These are phyloP conservation scores for Typhlichthys eigenmanni DNA, from an alignment of 2,797 vertebrate species.

Conservation along the genomic window DNA sequence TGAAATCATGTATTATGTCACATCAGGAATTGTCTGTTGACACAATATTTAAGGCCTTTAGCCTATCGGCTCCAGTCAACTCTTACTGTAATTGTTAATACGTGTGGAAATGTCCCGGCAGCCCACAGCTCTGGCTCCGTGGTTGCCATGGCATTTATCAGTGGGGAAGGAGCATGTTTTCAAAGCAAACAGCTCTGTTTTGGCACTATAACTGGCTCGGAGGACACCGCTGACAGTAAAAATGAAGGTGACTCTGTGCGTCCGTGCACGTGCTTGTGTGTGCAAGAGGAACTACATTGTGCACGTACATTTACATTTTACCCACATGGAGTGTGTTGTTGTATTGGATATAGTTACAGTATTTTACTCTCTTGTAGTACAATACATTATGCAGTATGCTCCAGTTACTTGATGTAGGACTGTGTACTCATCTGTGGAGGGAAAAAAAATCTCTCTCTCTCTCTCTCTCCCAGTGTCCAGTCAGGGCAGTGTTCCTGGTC, in stretches of 20 bases:
- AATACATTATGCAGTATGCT: no score
- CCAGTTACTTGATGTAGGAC: no score
- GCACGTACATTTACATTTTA: background rate
- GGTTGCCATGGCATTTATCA: slow-evolving; percentile 77
- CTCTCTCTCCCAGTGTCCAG: slow-evolving; percentile 17
- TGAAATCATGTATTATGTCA: background rate
- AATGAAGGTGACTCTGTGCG: slow-evolving; percentile 38
- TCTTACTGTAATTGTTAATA: slow-evolving; percentile 29
- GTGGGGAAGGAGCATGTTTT: slow-evolving; percentile 65
- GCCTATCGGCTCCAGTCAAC: slow-evolving; percentile 30
- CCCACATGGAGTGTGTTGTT: background rate
- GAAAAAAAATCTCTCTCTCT: background rate
- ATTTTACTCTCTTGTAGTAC: no score
- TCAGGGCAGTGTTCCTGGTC: slow-evolving; percentile 27
- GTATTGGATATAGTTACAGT: no score
- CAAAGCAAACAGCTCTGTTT: slow-evolving; percentile 79
- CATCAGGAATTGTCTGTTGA: slow-evolving; percentile 27
- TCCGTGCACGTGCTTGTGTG: slow-evolving; percentile 13
- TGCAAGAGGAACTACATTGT: slow-evolving; percentile 6
- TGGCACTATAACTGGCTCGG: slow-evolving; percentile 42
- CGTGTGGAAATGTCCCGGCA: slow-evolving; percentile 40
- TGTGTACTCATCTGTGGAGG: no score
- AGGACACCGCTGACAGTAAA: slow-evolving; percentile 37
- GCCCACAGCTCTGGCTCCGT: slow-evolving; percentile 40
- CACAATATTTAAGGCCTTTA: slow-evolving; percentile 29